phyloP scores from a whole-genome alignment of 2,797 vertebrate genomes.

The Muscicapa comitata region DNA sequence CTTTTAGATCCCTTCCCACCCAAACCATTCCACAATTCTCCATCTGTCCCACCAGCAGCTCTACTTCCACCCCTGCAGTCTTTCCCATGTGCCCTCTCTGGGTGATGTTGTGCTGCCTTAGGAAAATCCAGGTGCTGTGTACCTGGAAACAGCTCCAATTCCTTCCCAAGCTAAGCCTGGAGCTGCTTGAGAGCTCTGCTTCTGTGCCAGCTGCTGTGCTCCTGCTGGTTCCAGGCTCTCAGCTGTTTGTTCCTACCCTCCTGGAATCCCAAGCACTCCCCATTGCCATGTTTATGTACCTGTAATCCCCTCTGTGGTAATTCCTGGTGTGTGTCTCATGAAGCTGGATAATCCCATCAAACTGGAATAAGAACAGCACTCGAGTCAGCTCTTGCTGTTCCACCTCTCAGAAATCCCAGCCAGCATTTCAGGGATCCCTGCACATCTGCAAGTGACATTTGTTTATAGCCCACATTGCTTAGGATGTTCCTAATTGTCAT shows the following conservation, averaged over 20 bases:
- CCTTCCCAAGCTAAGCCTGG: background rate
- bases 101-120: background rate
- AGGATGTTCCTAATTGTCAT: background rate
- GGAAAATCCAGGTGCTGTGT: background rate
- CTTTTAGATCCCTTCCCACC: background rate
- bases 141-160: background rate
- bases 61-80: accelerated
- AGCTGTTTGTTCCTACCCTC: background rate
- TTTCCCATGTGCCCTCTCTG: background rate
- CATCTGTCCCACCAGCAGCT: background rate
- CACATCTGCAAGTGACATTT: background rate
- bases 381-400: background rate
- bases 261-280: background rate
- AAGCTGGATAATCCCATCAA: background rate
- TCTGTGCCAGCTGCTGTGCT: background rate
- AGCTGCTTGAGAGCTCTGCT: background rate
- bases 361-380: background rate
- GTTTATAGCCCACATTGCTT: background rate
- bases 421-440: background rate
- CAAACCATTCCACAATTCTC: background rate
- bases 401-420: background rate
- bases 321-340: background rate
- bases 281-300: background rate
- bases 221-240: accelerated
- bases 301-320: background rate